Evolutionary conservation across 2,797 vertebrate genomes (phyloP), one percentile per base, ranked within the genome.

Genomic region (Neoniphon sammara): DNA sequence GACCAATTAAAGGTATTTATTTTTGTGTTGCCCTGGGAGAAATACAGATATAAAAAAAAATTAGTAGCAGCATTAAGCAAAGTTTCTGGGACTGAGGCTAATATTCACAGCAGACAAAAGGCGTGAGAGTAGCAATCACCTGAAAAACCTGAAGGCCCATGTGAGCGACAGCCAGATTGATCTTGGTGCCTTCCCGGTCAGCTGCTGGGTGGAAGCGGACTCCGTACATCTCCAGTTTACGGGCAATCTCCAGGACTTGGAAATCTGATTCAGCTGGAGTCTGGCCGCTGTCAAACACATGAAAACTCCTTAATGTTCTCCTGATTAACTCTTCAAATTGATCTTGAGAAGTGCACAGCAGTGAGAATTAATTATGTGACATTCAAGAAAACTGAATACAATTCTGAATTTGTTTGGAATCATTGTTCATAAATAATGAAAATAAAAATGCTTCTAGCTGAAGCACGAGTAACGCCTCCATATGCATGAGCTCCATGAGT

Each of bases 1-100:
- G 97, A 98, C 98, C 98, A 99, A 77, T 99, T 99, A 84, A 99
- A 99, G 4, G 98, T 99, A 66, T 99, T 99, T 78, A 99, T 99
- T 90, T 96, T 99, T 23, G 96, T 97, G 89, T 92, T 93, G 52
- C 96, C 96, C 98, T 99, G 73, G 34, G 17, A 68, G 66, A 73
- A 49, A 54, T 56, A 75, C 1, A 36, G 2, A 57, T n/a, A 5
- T 42, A 23, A 27, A 31, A 50, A 66, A 66, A 0, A 66, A 17
- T n/a, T n/a, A 18, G 5, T 56, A 60, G 46, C 3, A 36, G 27
- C 20, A 0, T 20, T 64, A 11, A 75, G 34, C 10, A 53, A 56
- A 54, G 36, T 18, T 4, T 73, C 6, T 11, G 2, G 20, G 7
- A 59, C 21, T 18, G 4, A 11, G 4, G 5, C 39, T 12, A 6